These are phyloP conservation scores for Netelia melanura DNA, from an alignment of 2,888 invertebrate species.

Conservation along the genomic window DNA sequence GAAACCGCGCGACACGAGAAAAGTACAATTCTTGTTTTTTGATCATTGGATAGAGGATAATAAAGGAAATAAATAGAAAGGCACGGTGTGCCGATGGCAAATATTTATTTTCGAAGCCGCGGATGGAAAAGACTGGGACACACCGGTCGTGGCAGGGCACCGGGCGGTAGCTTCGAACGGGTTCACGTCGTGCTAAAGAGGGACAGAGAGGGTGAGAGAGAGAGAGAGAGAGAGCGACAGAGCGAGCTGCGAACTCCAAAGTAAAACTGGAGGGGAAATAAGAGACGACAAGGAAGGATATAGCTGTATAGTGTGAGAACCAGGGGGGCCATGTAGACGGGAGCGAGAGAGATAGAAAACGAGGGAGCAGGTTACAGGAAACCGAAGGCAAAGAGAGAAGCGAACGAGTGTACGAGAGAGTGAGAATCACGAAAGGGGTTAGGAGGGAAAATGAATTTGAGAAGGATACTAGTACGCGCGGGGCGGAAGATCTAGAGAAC, in stretches of 20 bases:
- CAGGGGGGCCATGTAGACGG: conserved; percentile 2
- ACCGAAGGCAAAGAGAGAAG: conserved; percentile 32
- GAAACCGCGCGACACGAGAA: neutral
- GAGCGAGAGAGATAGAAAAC: conserved; percentile 13
- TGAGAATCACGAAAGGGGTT: conserved; percentile 20
- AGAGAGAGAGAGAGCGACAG: neutral
- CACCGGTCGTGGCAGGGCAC: conserved; percentile 62
- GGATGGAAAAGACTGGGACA: conserved; percentile 67
- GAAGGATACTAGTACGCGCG: conserved; percentile 24
- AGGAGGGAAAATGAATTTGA: conserved; percentile 18
- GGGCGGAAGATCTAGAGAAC: conserved; percentile 38
- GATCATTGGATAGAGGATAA: neutral
- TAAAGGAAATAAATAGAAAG: conserved; percentile 24
- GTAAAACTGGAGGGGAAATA: neutral
- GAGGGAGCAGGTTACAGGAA: conserved; percentile 32
- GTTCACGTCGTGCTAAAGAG: conserved; percentile 62
- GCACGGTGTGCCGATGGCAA: conserved; percentile 79
- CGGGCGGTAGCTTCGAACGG: conserved; percentile 66
- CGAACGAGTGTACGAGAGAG: conserved; percentile 39
- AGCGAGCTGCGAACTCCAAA: neutral
- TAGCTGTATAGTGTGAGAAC: conserved; percentile 3
- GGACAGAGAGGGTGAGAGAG: conserved; percentile 21
- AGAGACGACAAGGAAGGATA: conserved; percentile 16
- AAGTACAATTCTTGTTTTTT: neutral
- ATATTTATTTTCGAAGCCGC: conserved; percentile 65